Evolutionary conservation across 2,888 invertebrate species (phyloP), one percentile per base, ranked within the genome.

Genomic region (Drosophila quinaria): DNA sequence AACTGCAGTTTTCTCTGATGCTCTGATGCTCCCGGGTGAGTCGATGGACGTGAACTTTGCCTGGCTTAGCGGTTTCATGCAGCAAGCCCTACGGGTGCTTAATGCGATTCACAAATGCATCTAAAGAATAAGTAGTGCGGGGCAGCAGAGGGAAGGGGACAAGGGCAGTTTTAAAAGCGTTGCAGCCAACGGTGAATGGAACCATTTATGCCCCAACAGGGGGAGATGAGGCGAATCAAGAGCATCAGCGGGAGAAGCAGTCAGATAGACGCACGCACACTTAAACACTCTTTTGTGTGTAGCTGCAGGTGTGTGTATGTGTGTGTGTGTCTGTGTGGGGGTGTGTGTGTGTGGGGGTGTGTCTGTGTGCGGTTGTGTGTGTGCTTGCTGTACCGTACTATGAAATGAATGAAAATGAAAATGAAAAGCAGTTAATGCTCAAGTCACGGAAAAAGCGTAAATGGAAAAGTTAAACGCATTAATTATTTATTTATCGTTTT

Each of bases 401-500:
- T 75, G 74, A 78, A 85, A 77, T 87, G 80, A 85, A 86, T 87
- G 87, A 79, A 87, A 86, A 86, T 85, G 87, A 79, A 87, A 86
- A 87, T 87, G 82, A 87, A 87, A 80, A 86, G 81, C 86, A 86
- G 83, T 87, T 89, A 85, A 85, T 84, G 81, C 79, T 82, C 84
- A 79, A 83, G 83, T 85, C 83, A 88, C 78, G 89, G 85, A 85
- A 90, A 85, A 88, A 82, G 82, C 78, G 87, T 82, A 89, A 90
- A 90, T 87, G 89, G 83, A 85, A 85, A 87, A 87, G 87, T 89
- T 90, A 85, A 89, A 79, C 80, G 77, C 81, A 90, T 91, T 91
- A 91, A 90, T 91, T 91, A 90, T 90, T 91, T 85, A 91, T 90
- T 86, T 90, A 89, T 89, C 81, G 80, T 77, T 78, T 83, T 81